These are phyloP conservation scores for Choristoneura fumiferana DNA, from an alignment of 1,140 invertebrate species.

Conservation along the genomic window DNA sequence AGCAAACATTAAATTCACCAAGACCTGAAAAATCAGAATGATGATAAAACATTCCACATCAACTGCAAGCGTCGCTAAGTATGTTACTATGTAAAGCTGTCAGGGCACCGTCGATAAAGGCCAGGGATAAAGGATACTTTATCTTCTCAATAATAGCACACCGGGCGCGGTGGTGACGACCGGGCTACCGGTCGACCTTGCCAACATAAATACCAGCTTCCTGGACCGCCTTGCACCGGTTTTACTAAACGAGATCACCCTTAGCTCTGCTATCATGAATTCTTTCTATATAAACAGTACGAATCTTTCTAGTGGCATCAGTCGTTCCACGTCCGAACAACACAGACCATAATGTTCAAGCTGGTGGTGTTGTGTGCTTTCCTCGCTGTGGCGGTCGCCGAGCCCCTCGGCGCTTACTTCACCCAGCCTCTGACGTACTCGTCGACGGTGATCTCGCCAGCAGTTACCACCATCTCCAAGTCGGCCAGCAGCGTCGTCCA, in stretches of 20 bases:
- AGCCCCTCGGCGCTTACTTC: constrained; percentile 42
- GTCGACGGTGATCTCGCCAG: constrained; percentile 50
- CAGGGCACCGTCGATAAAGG: too few species aligned
- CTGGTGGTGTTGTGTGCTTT: constrained; percentile 80
- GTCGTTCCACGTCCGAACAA: constrained; percentile 55
- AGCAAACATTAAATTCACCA: too few species aligned
- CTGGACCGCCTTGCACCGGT: constrained; percentile 65
- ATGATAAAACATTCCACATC: too few species aligned
- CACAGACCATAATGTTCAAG: constrained; percentile 79
- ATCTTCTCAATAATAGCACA: background rate
- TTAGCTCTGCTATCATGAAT: constrained; percentile 53
- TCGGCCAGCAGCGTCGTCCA: constrained; percentile 67
- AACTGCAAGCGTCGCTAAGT: too few species aligned
- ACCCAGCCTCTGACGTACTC: constrained; percentile 62
- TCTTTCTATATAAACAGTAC: constrained; percentile 68
- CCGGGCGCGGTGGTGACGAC: constrained; percentile 54
- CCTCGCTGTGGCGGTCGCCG: constrained; percentile 70
- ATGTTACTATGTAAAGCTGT: too few species aligned
- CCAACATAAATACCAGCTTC: constrained; percentile 67
- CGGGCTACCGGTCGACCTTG: constrained; percentile 52
- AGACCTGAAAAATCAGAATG: too few species aligned
- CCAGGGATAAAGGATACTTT: too few species aligned
- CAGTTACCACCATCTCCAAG: constrained; percentile 51
- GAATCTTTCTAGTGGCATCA: constrained; percentile 50
- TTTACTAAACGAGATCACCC: constrained; percentile 60